Conservation (phyloP, 1,140 invertebrate genomes). For the Ditylenchus dipsaci region DNA sequence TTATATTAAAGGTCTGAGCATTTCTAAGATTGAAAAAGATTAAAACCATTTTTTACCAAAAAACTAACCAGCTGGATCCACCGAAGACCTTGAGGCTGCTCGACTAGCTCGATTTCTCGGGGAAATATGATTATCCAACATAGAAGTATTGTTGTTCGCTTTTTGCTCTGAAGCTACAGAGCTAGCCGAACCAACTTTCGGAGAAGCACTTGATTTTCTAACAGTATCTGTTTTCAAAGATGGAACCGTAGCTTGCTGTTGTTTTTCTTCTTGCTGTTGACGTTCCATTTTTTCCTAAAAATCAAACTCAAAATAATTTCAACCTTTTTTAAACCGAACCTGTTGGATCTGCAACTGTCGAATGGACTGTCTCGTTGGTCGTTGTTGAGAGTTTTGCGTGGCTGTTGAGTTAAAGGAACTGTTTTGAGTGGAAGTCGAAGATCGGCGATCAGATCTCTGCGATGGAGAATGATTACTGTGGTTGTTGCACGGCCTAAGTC, state of each 20-base stretch:
- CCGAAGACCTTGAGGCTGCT: no score
- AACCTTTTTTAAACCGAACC: neutral
- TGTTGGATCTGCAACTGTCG: neutral
- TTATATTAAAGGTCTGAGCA: no score
- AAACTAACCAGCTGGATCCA: no score
- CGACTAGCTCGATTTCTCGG: no score
- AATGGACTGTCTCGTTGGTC: neutral
- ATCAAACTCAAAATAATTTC: neutral
- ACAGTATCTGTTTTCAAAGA: neutral
- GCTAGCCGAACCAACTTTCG: neutral
- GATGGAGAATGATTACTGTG: neutral
- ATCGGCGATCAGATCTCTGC: neutral
- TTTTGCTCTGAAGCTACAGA: neutral
- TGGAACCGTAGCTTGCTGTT: neutral
- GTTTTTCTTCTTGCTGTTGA: neutral
- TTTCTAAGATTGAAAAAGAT: no score
- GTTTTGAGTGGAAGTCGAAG: neutral
- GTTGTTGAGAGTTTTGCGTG: neutral
- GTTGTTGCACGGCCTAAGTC: neutral
- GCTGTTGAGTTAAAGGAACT: neutral
- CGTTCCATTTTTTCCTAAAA: neutral
- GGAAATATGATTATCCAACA: neutral
- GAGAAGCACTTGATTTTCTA: conserved; percentile 1
- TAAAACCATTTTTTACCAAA: no score
- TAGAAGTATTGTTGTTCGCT: neutral